Evolutionary conservation across 2,797 vertebrate species (phyloP).

Genomic region (Spinus olivaceus): DNA sequence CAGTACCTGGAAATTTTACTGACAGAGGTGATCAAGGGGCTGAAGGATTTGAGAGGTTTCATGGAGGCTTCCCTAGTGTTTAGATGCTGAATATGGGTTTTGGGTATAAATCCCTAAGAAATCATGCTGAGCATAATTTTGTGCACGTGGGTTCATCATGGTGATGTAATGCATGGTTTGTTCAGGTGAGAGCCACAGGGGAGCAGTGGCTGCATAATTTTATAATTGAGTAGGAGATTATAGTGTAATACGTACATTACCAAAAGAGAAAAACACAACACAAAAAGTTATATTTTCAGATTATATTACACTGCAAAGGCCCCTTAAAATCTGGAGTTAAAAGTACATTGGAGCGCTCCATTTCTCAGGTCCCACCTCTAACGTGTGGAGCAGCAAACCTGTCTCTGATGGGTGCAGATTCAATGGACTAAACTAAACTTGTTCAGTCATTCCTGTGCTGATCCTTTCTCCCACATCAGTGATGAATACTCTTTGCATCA

Average conservation of each 20-base stretch:
- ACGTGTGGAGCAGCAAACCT: background rate
- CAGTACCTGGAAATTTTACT: background rate
- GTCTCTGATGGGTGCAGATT: background rate
- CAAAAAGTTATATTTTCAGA: background rate
- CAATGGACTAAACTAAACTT: background rate
- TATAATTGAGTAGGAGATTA: background rate
- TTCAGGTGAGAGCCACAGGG: background rate
- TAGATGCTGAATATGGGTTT: background rate
- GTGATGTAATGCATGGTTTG: background rate
- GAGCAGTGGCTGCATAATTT: background rate
- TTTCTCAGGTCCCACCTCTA: background rate
- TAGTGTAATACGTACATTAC: background rate
- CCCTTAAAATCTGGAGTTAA: background rate
- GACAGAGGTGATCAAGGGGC: background rate
- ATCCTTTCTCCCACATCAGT: background rate
- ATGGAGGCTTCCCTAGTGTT: background rate
- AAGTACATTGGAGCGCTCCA: background rate
- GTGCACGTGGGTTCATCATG: fast-evolving
- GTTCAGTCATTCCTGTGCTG: background rate
- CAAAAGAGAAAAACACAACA: background rate
- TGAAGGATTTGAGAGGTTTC: background rate
- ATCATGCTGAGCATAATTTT: background rate
- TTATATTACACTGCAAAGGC: background rate
- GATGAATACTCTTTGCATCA: background rate
- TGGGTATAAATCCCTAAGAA: background rate